phyloP scores from a whole-genome alignment of 2,888 invertebrate genomes.

The Cremastinae sp. region DNA sequence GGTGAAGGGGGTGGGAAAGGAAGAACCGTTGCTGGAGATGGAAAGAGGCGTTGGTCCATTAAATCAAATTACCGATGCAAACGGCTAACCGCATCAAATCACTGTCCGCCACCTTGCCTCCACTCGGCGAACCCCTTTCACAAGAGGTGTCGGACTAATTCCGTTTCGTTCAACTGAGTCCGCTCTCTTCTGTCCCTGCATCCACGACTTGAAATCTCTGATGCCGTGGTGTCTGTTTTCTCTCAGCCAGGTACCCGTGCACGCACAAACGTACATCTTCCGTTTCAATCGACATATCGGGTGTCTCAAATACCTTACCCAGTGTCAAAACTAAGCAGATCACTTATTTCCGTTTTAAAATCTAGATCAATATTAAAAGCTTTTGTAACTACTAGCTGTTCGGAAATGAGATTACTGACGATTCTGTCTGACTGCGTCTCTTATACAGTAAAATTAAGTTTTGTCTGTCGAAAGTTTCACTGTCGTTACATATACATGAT shows the following conservation, averaged over 20 bases:
- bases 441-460: no score
- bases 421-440: no score
- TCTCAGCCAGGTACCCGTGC: conserved; percentile 7
- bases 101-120: conserved; percentile 73
- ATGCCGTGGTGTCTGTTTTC: conserved; percentile 30
- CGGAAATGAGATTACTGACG: no score
- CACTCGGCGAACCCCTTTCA: conserved; percentile 37
- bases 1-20: conserved; percentile 1
- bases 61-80: conserved; percentile 74
- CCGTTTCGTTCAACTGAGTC: conserved; percentile 54
- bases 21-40: conserved; percentile 52
- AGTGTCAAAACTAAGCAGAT: no score
- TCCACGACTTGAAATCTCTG: conserved; percentile 32
- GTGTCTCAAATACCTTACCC: no score
- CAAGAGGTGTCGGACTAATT: conserved; percentile 69
- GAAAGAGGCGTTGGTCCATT: conserved; percentile 73
- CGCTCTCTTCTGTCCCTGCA: conserved; percentile 45
- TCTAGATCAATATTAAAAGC: no score
- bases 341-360: no score
- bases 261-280: conserved; percentile 32
- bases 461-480: no score
- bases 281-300: background rate
- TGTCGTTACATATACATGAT: no score
- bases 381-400: no score
- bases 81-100: conserved; percentile 76